Percentiles rank a stretch among this genome's conserved stretches.
These are phyloP conservation scores for Peromyscus melanophrys DNA, from an alignment of 2,797 vertebrate genomes.

Conservation along the genomic window DNA sequence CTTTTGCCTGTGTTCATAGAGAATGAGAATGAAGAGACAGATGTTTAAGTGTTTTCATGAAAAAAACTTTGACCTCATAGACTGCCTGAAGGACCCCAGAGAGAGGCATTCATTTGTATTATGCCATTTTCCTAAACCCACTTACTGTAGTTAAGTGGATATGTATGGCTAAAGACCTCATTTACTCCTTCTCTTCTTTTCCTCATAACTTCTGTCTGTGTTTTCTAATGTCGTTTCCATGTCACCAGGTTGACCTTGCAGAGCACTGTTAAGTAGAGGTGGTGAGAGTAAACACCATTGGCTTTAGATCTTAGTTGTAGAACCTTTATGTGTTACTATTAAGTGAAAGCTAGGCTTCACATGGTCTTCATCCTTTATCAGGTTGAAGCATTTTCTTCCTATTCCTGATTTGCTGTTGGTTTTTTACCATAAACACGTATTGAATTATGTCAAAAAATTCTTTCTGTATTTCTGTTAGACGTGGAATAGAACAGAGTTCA, in stretches of 20 bases:
- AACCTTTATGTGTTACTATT: neutral
- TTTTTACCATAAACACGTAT: conserved; percentile 18
- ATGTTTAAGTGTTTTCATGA: neutral
- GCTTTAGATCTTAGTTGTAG: neutral
- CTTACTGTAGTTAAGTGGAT: neutral
- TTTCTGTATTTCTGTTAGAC: conserved; percentile 1
- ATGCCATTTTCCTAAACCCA: conserved; percentile 11
- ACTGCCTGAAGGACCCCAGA: neutral
- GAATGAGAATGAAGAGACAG: neutral
- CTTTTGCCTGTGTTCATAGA: neutral
- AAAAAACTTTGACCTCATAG: conserved; percentile 19
- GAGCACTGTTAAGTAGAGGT: neutral
- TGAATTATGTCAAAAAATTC: conserved; percentile 21
- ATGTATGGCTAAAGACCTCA: neutral
- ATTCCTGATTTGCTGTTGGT: conserved; percentile 8
- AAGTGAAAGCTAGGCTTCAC: neutral
- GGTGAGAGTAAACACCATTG: neutral
- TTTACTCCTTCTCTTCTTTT: neutral
- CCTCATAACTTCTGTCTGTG: neutral
- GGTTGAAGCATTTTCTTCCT: conserved; percentile 17
- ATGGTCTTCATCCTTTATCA: conserved; percentile 28
- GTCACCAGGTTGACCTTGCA: neutral
- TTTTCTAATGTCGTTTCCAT: conserved; percentile 35
- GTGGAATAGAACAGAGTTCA: conserved; percentile 20
- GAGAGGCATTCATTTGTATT: neutral